Evolutionary conservation across 2,888 invertebrate genomes (phyloP).

Genomic region (Lasioglossum vierecki): DNA sequence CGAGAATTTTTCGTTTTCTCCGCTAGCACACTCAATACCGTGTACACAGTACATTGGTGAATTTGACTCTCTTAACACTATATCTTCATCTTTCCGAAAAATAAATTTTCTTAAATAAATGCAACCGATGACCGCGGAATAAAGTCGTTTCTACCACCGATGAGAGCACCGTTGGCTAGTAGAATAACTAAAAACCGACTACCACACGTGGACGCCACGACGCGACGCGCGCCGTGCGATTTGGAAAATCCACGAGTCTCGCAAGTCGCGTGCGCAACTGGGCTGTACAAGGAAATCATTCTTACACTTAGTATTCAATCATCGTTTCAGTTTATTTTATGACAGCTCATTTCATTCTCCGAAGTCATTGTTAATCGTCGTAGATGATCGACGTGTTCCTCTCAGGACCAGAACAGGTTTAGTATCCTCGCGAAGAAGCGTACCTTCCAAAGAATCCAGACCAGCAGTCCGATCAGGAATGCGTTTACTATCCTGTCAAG

Average conservation of each 20-base stretch:
- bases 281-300: not conserved
- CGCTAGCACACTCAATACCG: too few relatives aligned
- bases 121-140: too few relatives aligned
- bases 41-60: too few relatives aligned
- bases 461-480: slow-evolving; percentile 52
- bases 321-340: not conserved
- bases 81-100: not conserved
- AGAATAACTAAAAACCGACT: not conserved
- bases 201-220: too few relatives aligned
- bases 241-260: not conserved
- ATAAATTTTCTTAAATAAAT: too few relatives aligned
- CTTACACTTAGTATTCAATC: not conserved
- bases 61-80: too few relatives aligned
- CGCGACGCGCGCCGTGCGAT: not conserved
- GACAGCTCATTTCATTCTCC: not conserved
- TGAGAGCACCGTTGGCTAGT: not conserved
- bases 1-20: too few relatives aligned
- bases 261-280: not conserved
- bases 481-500: slow-evolving; percentile 72
- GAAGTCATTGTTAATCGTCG: not conserved
- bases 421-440: slow-evolving; percentile 4
- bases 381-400: not conserved
- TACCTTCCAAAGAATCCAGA: slow-evolving; percentile 53
- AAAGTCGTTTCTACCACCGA: not conserved
- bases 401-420: not conserved